Percentiles rank a stretch among this genome's conserved stretches.
Conservation (phyloP, 92 coral and sea anemone species). For the Galaxea fascicularis region DNA sequence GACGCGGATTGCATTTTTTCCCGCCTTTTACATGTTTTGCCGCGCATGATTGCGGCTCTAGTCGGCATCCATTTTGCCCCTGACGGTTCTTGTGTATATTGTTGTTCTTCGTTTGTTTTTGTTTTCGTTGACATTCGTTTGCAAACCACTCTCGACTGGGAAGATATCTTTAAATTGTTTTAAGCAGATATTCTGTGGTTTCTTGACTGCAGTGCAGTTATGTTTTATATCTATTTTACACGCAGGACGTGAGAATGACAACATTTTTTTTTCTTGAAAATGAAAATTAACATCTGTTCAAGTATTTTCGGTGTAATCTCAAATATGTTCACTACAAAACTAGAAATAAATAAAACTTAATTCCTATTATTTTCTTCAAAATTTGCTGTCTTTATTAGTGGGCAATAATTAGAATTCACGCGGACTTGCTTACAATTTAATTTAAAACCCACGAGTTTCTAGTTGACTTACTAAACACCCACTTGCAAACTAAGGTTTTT, state of each 20-base stretch:
- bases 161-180: neutral
- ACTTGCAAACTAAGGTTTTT: too few species aligned
- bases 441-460: too few species aligned
- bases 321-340: too few species aligned
- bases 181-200: constrained; percentile 32
- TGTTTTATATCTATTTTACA: neutral
- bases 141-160: neutral
- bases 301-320: too few species aligned
- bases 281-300: neutral
- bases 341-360: too few species aligned
- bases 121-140: neutral
- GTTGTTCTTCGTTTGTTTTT: neutral
- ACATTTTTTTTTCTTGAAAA: neutral
- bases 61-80: neutral
- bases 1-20: neutral
- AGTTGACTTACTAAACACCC: too few species aligned
- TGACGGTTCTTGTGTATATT: neutral
- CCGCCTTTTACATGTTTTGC: neutral
- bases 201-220: constrained; percentile 39
- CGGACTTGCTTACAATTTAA: too few species aligned
- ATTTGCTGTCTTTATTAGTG: too few species aligned
- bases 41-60: too few species aligned
- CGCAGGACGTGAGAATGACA: constrained; percentile 37
- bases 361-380: too few species aligned
- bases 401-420: too few species aligned